These are phyloP conservation scores for Chloroclysta siterata DNA, from an alignment of 2,888 invertebrate species.

Conservation along the genomic window DNA sequence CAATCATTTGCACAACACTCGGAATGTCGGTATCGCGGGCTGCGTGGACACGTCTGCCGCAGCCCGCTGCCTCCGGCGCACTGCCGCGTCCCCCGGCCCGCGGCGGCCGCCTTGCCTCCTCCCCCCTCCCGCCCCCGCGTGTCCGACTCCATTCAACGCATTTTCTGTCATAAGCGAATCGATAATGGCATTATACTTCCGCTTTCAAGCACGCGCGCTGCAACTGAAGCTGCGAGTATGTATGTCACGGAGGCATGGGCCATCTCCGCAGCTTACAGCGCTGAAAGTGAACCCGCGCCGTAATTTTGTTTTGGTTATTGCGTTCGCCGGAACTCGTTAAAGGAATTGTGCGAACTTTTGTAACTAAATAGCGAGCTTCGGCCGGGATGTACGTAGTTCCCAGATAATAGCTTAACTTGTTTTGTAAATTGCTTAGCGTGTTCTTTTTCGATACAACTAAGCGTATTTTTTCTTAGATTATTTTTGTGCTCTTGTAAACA, in stretches of 20 bases:
- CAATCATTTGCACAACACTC: conserved; percentile 88
- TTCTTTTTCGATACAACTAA: conserved; percentile 1
- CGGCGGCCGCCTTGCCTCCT: conserved; percentile 41
- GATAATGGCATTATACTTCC: conserved; percentile 84
- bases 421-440: conserved; percentile 28
- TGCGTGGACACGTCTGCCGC: conserved; percentile 73
- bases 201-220: conserved; percentile 77
- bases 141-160: conserved; percentile 81
- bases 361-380: conserved; percentile 36
- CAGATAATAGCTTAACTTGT: conserved; percentile 36
- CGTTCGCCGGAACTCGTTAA: conserved; percentile 37
- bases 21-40: conserved; percentile 77
- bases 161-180: conserved; percentile 84
- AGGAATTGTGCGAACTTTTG: conserved; percentile 38
- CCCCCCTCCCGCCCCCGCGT: conserved; percentile 47
- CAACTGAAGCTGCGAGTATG: conserved; percentile 57
- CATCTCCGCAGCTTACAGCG: conserved; percentile 10
- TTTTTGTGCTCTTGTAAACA: conserved; percentile 24
- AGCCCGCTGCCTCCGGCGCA: conserved; percentile 76
- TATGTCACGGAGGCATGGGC: conserved; percentile 56
- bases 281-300: conserved; percentile 17
- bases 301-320: conserved; percentile 37
- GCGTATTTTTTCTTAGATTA: conserved; percentile 3
- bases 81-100: conserved; percentile 55
- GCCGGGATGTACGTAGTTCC: conserved; percentile 29